Evolutionary conservation across 2,888 invertebrate genomes (phyloP), one percentile per base, ranked within the genome.

Genomic region (Slavum lentiscoides): DNA sequence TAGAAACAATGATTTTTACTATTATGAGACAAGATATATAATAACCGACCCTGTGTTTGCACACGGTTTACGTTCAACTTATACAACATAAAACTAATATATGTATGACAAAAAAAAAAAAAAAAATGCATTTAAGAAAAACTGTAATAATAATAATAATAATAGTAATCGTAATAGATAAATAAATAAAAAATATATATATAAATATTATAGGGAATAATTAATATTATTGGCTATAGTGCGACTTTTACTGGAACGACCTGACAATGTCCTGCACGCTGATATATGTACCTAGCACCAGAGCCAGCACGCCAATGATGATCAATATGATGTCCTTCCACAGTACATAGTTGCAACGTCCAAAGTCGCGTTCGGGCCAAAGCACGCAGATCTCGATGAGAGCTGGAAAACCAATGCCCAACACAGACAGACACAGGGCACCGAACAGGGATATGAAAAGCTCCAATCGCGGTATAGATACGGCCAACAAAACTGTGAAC

Each of bases 381-480:
- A 90, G 88, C 0, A 92, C 91, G 85, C 93, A 91, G 64, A 92
- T 88, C 84, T 93, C 92, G 84, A 93, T 91, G 53, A 92, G 88
- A 1, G 92, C 92, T 37, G 93, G 93, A 85, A 93, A 92, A 4
- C 91, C 91, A 61, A 93, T 89, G 13, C 93, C 93, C 70, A 93
- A 87, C 3, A 91, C 91, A 7, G 92, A 92, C 82, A 92, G 88
- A 83, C 92, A 92, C 69, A 93, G 88, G 1, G 93, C 92, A 55
- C 93, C 93, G 82, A 93, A 92, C 70, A 93, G 86, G 0, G 93
- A 92, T 84, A 93, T 93, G 87, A 93, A 92, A 7, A 93, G 87
- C 64, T 91, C 92, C 82, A 93, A 87, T 81, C 91, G 89, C 2
- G 93, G 93, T 83, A 93, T 90, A 4, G 91, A 87, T 77, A 91